Base-by-base conservation (phyloP, 2,888 invertebrate species). In the Troilus luridus region DNA sequence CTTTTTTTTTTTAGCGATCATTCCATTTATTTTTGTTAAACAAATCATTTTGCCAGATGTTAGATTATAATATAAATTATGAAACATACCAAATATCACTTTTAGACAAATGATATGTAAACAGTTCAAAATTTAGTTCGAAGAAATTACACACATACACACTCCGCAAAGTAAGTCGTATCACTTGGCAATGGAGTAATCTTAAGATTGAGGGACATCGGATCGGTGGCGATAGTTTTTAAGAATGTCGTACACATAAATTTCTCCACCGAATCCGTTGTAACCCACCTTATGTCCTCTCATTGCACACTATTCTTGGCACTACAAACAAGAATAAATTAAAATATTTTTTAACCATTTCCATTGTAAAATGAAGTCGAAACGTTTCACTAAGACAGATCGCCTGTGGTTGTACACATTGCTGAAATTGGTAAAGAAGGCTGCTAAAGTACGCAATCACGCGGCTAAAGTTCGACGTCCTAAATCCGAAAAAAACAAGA, bases 391-490 rank as follows among this genome's bases (percentile, higher is more conserved):
- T 0, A 89, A 54, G 14, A 21, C 62, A 64, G 89, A 89, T n/a
- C 60, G 89, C 1, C 60, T 54, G 8, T 89, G 89, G 89, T 89
- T 41, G 14, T 62, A 89, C 14, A 41, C 89, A 3, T 64, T 89
- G 64, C 54, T 89, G 17, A 62, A 62, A 27, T 41, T 89, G 56
- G 67, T 89, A 17, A 89, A 62, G 41, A 54, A 27, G 1, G 54
- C 54, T 6, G 19, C 54, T 9, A 89, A 64, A 21, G 3, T 5
- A n/a, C n/a, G 11, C 8, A 8, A 19, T 0, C 1, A 8, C 14
- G 41, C 10, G 21, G 56, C 12, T 1, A 11, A n/a, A 0, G 0
- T 10, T n/a, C 21, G 12, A 0, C 8, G 56, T 5, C 11, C 54
- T n/a, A 58, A 58, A 7, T 0, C 12, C n/a, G 56, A 11, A 21